Evolutionary conservation across 2,113 vertebrate genomes (phyloP).

Genomic region (Mastomys coucha): DNA sequence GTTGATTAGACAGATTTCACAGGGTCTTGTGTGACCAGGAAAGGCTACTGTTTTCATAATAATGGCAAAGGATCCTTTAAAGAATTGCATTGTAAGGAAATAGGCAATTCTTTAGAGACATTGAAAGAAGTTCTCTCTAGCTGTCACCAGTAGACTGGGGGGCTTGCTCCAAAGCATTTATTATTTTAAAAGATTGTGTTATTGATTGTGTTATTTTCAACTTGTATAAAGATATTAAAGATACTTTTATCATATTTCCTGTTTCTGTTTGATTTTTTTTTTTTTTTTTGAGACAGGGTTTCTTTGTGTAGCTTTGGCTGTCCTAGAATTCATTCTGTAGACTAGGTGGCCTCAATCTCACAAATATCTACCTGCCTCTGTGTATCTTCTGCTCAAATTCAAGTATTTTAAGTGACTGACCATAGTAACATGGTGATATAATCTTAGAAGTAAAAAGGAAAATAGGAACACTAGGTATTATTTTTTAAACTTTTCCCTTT

Average conservation of each 20-base stretch:
- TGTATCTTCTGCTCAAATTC: neutral
- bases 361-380: too few relatives aligned
- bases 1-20: neutral
- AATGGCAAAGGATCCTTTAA: neutral
- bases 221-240: too few relatives aligned
- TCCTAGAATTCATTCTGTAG: too few relatives aligned
- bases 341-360: too few relatives aligned
- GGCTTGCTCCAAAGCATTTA: neutral
- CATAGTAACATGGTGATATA: too few relatives aligned
- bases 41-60: neutral
- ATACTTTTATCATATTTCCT: too few relatives aligned
- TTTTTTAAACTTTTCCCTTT: neutral
- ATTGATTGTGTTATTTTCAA: too few relatives aligned
- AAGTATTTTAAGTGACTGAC: neutral
- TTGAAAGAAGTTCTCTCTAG: neutral
- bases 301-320: too few relatives aligned
- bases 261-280: too few relatives aligned
- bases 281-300: too few relatives aligned
- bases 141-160: neutral
- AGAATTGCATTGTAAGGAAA: neutral
- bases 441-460: neutral
- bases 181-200: too few relatives aligned
- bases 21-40: too few relatives aligned
- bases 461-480: neutral
- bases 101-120: neutral